Conservation (phyloP, 2,113 vertebrate genomes). For the Centropus unirufus region DNA sequence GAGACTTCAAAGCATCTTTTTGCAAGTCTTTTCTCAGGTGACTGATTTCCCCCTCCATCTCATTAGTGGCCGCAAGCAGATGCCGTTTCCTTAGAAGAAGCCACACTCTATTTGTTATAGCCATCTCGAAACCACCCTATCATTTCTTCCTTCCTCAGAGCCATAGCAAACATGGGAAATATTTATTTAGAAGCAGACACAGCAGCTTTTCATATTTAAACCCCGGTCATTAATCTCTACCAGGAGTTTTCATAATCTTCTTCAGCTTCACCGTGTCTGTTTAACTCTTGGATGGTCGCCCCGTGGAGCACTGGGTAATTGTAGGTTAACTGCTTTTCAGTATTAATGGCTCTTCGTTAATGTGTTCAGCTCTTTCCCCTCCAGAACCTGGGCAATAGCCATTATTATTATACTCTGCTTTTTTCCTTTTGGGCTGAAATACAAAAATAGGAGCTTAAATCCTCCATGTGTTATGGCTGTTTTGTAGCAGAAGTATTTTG, state of each 20-base stretch:
- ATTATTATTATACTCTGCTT: not conserved
- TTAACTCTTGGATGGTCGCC: not conserved
- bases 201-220: conserved; percentile 18
- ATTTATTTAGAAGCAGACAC: conserved; percentile 4
- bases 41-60: conserved; percentile 12
- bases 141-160: not conserved
- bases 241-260: not conserved
- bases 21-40: conserved; percentile 11
- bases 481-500: not conserved
- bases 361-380: not conserved
- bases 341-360: conserved; percentile 40
- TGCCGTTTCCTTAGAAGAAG: conserved; percentile 27
- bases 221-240: conserved; percentile 41
- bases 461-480: not conserved
- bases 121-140: not conserved
- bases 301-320: not conserved
- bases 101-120: not conserved
- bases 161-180: not conserved
- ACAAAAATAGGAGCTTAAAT: not conserved
- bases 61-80: not conserved
- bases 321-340: conserved; percentile 40
- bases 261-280: not conserved
- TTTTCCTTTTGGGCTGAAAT: not conserved
- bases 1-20: not conserved
- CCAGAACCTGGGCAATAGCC: not conserved